Evolutionary conservation across 1,140 invertebrate species (phyloP), one percentile per base, ranked within the genome.

Genomic region (Saccostrea glomerata): DNA sequence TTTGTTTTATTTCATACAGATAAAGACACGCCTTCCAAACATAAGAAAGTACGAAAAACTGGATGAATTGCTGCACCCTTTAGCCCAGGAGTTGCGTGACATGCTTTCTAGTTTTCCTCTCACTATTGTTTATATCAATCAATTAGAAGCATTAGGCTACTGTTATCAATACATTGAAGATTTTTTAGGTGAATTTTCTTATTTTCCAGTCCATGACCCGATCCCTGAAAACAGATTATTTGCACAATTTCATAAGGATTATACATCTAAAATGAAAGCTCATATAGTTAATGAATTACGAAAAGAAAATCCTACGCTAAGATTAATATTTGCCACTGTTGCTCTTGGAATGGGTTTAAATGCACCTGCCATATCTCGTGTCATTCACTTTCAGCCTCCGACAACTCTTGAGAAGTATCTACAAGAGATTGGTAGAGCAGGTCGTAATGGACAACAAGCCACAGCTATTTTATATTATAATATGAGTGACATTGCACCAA

Each of bases 291-390:
- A 11, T 12, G 90, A 90, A 47, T 85, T 90, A 9, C 2, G 40
- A 2, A 89, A 90, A 77, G 70, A 85, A 23, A 86, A 83, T 2
- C 88, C 90, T 2, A 85, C n/a, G n/a, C 11, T 90, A n/a, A 40
- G 86, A 56, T 82, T 89, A 36, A 86, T 90, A 73, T 56, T 87
- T 30, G 90, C 87, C 13, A 90, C 90, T 63, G 90, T 90, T 70
- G 90, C 90, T 55, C 86, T 90, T 12, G 90, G 88, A 15, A 90
- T 90, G 90, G 87, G 87, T 13, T 58, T 87, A 56, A 90, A 92
- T 91, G 86, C 90, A 6, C 84, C 87, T 56, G n/a, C 13, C 54
- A 87, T 91, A 47, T 11, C 60, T 13, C 82, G 88, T 7, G 83
- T 92, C 1, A 88, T 91, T 66, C 91, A 91, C 63, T 88, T 36